Evolutionary conservation across 2,113 vertebrate species (phyloP), one percentile per base, ranked within the genome.

Genomic region (Cololabis saira): DNA sequence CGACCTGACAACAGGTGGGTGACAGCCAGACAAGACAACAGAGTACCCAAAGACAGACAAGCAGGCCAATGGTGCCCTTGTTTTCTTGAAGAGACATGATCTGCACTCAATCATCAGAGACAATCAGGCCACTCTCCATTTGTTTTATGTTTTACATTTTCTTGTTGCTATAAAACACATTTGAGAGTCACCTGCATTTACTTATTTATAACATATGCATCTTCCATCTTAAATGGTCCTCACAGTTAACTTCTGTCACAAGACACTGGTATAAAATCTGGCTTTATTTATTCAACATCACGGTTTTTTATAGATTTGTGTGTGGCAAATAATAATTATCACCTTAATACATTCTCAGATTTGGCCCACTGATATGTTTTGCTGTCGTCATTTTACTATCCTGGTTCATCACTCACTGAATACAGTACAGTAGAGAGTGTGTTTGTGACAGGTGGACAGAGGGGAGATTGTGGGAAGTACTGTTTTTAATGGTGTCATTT

Each of bases 1-100:
- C 0, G 97, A 98, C 86, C 95, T 99, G 51, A 93, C 94, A 72
- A 97, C 98, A 93, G 98, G 98, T 99, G 95, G 86, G 90, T 85
- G 83, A 56, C 82, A 85, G 81, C 71, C 74, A 80, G 45, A 71
- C 51, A 77, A 60, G 59, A 18, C 78, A 76, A 44, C 58, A 67
- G 37, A 83, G 77, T 83, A 80, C 67, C 59, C 65, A 73, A 78
- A 75, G 53, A 81, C 58, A 58, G 58, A 37, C 54, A 67, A 79
- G 74, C 63, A 75, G 82, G 63, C 72, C 41, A 30, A 75, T 54
- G 54, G 52, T 54, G 61, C 60, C 52, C 48, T 56, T 40, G 33
- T 68, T 80, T 80, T 60, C 55, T 45, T 18, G 30, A 42, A 70
- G 50, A 40, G 12, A 13, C 60, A 50, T 48, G 30, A 52, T 47